Conservation (phyloP, 2,797 vertebrate genomes). For the Urosaurus nigricauda region DNA sequence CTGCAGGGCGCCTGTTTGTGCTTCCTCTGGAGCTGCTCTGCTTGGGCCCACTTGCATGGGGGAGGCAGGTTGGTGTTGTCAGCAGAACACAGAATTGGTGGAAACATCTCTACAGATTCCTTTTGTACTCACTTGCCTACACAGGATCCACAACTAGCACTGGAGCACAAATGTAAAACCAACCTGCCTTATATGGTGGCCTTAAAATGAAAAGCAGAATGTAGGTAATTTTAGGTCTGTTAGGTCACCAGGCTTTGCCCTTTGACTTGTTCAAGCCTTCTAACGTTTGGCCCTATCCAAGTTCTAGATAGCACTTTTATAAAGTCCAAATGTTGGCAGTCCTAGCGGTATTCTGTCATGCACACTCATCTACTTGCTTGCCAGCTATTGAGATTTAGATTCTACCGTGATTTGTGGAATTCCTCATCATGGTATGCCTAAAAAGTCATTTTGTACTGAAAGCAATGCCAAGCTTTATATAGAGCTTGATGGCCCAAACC, state of each 20-base stretch:
- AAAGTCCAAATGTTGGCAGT: too few species aligned
- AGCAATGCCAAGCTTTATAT: background rate
- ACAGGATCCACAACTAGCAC: background rate
- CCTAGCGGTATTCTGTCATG: background rate
- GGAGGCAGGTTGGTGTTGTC: background rate
- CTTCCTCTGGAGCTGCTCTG: background rate
- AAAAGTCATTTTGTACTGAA: background rate
- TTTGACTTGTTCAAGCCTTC: background rate
- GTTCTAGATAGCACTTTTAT: background rate
- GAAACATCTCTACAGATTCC: background rate
- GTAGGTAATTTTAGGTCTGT: background rate
- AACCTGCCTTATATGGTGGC: background rate
- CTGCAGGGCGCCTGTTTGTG: background rate
- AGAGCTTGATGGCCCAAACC: slow-evolving; percentile 30
- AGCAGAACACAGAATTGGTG: background rate
- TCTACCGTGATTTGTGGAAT: slow-evolving; percentile 5
- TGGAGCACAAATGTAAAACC: background rate
- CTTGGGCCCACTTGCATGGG: background rate
- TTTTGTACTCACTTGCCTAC: background rate
- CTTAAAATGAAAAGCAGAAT: background rate
- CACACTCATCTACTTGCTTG: slow-evolving; percentile 20
- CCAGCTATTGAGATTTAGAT: slow-evolving; percentile 15
- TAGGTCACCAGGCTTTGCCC: background rate
- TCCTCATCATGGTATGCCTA: background rate
- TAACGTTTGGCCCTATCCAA: background rate